These are phyloP conservation scores for Lithophane socia DNA, from an alignment of 2,888 invertebrate species.

Conservation along the genomic window DNA sequence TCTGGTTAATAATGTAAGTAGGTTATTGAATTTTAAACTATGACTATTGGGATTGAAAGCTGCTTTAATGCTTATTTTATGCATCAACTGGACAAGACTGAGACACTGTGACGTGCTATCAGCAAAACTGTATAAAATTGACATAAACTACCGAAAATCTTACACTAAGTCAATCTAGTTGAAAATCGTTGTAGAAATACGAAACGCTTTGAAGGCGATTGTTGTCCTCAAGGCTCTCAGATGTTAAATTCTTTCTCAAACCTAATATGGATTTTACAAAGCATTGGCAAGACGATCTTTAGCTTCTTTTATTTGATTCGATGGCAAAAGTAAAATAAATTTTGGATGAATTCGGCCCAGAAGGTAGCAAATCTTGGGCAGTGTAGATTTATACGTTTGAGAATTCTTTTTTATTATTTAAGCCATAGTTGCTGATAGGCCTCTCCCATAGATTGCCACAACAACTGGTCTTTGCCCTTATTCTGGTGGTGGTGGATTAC, in stretches of 20 bases:
- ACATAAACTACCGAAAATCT: neutral
- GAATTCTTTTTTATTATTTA: neutral
- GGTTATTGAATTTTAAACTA: slow-evolving; percentile 10
- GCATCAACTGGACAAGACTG: too few species aligned
- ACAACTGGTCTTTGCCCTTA: neutral
- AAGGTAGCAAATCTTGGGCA: neutral
- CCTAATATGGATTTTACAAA: neutral
- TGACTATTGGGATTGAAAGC: neutral
- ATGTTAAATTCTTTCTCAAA: neutral
- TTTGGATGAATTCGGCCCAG: neutral
- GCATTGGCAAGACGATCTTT: neutral
- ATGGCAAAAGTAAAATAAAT: neutral
- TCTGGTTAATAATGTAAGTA: slow-evolving; percentile 10
- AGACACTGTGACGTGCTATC: neutral
- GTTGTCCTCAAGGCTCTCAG: neutral
- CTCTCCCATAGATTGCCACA: neutral
- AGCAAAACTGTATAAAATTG: too few species aligned
- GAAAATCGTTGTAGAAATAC: neutral
- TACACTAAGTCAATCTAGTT: neutral
- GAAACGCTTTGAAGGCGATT: neutral
- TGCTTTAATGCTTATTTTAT: neutral
- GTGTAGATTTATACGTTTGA: neutral
- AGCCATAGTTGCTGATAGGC: too few species aligned
- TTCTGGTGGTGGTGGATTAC: too few species aligned
- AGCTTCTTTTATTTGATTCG: neutral